Percentiles rank a stretch among this genome's conserved stretches.
Conservation (phyloP, 2,113 vertebrate species). For the Acrocephalus kingi region DNA sequence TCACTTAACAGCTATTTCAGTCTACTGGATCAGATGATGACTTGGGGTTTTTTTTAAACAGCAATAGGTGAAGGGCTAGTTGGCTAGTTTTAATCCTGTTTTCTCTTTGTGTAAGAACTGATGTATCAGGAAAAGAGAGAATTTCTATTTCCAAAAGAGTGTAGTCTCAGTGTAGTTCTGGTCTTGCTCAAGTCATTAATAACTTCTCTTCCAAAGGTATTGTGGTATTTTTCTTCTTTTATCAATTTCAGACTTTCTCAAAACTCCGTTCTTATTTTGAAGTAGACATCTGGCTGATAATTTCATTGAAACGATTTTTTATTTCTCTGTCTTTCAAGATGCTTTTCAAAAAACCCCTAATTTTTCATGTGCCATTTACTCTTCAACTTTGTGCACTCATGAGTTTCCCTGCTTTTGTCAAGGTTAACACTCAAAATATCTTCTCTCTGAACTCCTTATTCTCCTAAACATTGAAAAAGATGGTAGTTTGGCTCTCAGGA, state of each 20-base stretch:
- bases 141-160: background rate
- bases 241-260: background rate
- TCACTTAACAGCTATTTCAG: background rate
- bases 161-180: background rate
- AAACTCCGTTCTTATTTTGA: background rate
- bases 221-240: background rate
- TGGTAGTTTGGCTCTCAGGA: slow-evolving; percentile 4
- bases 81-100: background rate
- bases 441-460: slow-evolving; percentile 44
- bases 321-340: background rate
- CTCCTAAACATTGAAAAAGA: background rate
- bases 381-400: background rate
- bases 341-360: background rate
- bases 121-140: background rate
- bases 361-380: slow-evolving; percentile 26
- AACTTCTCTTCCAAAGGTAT: background rate
- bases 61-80: background rate
- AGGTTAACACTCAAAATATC: slow-evolving; percentile 7
- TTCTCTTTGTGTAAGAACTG: background rate
- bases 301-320: background rate
- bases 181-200: background rate
- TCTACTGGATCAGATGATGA: background rate
- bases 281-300: background rate
- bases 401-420: slow-evolving; percentile 15
- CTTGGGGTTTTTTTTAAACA: background rate